A percentile compares a stretch with the other conserved stretches of the same genome.
These are phyloP conservation scores for Grallaria varia DNA, from an alignment of 2,113 vertebrate species.

Conservation along the genomic window DNA sequence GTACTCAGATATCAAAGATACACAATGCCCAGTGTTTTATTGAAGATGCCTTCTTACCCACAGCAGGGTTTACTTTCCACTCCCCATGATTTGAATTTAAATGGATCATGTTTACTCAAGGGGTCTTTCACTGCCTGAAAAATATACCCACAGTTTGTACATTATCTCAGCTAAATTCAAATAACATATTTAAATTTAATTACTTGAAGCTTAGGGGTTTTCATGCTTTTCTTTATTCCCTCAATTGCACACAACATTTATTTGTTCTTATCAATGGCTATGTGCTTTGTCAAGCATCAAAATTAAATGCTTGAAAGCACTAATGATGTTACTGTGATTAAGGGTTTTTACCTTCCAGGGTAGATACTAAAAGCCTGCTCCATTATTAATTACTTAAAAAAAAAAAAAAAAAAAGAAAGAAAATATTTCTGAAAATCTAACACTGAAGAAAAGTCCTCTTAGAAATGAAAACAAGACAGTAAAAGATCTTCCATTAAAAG, in stretches of 20 bases:
- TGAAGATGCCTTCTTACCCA: conserved; percentile 37
- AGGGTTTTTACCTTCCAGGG: conserved; percentile 65
- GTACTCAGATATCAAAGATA: not conserved
- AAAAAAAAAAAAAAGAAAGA: not conserved
- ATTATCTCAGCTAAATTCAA: conserved; percentile 68
- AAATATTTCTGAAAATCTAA: not conserved
- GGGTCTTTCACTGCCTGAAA: conserved; percentile 61
- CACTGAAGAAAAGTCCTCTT: not conserved
- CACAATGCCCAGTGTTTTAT: conserved; percentile 3
- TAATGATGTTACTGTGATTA: conserved; percentile 78
- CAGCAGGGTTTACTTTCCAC: conserved; percentile 17
- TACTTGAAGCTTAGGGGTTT: conserved; percentile 70
- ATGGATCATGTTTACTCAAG: conserved; percentile 54
- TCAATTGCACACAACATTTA: conserved; percentile 55
- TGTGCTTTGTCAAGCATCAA: conserved; percentile 73
- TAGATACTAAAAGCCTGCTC: conserved; percentile 61
- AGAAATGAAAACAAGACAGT: not conserved
- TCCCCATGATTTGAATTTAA: conserved; percentile 57
- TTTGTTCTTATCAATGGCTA: conserved; percentile 73
- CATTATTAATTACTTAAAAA: conserved; percentile 60
- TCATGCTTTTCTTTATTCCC: conserved; percentile 58
- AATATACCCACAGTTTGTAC: conserved; percentile 61
- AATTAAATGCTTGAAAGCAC: conserved; percentile 76
- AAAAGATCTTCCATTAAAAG: not conserved
- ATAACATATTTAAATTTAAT: conserved; percentile 75